Conservation (phyloP, 2,113 vertebrate species). For the Blennius ocellaris region DNA sequence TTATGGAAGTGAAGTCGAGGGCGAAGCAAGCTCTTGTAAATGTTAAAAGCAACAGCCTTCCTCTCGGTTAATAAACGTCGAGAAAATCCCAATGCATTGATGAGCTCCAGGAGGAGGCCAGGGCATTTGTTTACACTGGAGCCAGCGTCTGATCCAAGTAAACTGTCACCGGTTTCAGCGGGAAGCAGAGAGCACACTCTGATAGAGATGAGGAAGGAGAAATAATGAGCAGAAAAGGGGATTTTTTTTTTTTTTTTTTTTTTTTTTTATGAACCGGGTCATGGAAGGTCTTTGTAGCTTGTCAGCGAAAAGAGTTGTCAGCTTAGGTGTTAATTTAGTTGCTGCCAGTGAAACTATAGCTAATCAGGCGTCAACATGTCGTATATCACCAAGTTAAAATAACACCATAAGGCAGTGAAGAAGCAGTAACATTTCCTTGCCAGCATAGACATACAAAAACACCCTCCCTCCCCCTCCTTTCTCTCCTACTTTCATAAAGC, state of each 20-base stretch:
- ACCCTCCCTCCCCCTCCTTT: not conserved
- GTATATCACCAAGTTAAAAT: conserved; percentile 13
- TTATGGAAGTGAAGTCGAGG: not conserved
- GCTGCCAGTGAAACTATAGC: conserved; percentile 25
- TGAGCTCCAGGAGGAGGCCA: conserved; percentile 25
- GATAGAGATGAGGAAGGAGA: conserved; percentile 43
- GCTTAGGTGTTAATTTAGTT: conserved; percentile 43
- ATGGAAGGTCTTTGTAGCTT: conserved; percentile 22
- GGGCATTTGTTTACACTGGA: conserved; percentile 42
- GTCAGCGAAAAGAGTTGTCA: conserved; percentile 21
- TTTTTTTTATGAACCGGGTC: no score
- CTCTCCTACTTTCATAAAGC: not conserved
- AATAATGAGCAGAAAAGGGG: conserved; percentile 46
- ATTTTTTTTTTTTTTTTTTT: no score
- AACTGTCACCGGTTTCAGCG: conserved; percentile 53
- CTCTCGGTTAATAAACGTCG: not conserved
- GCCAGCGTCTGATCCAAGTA: conserved; percentile 41
- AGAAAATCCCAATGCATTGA: conserved; percentile 5
- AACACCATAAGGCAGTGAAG: conserved; percentile 18
- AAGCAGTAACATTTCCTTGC: conserved; percentile 19
- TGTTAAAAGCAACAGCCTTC: conserved; percentile 1
- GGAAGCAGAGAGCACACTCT: conserved; percentile 41
- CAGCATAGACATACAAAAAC: not conserved
- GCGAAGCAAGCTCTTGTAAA: not conserved
- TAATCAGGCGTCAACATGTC: conserved; percentile 23